Evolutionary conservation across 2,888 invertebrate species (phyloP).

Genomic region (Thereva unica): DNA sequence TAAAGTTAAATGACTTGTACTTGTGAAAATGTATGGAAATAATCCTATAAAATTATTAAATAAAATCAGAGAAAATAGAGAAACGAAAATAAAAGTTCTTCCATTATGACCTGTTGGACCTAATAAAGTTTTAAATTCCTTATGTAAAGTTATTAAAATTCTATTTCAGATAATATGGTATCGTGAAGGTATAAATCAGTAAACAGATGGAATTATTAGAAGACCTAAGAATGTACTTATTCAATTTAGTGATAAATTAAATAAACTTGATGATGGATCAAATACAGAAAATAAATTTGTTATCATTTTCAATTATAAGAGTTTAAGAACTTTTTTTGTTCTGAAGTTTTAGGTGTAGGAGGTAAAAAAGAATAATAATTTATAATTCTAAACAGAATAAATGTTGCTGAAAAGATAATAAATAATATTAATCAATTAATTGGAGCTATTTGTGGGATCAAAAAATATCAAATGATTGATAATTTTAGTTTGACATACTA

Average conservation of each 20-base stretch:
- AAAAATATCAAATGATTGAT: conserved; percentile 64
- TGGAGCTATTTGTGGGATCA: conserved; percentile 71
- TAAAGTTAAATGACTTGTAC: conserved; percentile 67
- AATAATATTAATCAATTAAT: conserved; percentile 61
- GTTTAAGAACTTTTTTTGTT: conserved; percentile 43
- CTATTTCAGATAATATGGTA: conserved; percentile 60
- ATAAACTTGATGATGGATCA: conserved; percentile 64
- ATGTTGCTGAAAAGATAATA: conserved; percentile 55
- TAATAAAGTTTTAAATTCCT: conserved; percentile 65
- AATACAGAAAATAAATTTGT: conserved; percentile 70
- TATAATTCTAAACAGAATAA: conserved; percentile 61
- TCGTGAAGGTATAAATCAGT: conserved; percentile 63
- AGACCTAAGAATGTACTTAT: conserved; percentile 62
- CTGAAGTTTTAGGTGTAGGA: conserved; percentile 49
- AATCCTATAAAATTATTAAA: conserved; percentile 72
- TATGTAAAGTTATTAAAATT: conserved; percentile 59
- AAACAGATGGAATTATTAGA: conserved; percentile 61
- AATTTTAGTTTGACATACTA: conserved; percentile 72
- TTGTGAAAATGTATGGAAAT: conserved; percentile 73
- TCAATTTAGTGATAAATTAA: conserved; percentile 65
- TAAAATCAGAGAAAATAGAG: conserved; percentile 65
- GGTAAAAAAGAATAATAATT: conserved; percentile 61
- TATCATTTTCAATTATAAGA: conserved; percentile 66
- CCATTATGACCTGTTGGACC: conserved; percentile 59
- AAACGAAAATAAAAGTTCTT: conserved; percentile 63